Conservation (phyloP, 2,113 vertebrate genomes). For the Jaculus jaculus region DNA sequence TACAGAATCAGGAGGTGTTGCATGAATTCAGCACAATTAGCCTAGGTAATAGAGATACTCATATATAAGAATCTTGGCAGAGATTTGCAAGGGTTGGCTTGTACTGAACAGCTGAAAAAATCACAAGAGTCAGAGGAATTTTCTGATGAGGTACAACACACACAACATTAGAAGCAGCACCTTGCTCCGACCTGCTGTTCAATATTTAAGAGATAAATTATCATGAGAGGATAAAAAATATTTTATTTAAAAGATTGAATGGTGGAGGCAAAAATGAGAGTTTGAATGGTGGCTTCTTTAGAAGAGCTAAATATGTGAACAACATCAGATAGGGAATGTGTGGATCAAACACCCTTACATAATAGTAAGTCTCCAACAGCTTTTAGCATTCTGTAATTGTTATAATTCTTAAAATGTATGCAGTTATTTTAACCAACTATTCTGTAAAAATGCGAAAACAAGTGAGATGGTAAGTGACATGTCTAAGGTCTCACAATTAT, state of each 20-base stretch:
- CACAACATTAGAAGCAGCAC: background rate
- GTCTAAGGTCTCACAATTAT: background rate
- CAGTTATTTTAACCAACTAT: background rate
- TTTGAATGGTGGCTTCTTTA: background rate
- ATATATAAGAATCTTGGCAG: constrained; percentile 14
- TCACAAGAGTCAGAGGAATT: background rate
- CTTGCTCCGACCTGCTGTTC: background rate
- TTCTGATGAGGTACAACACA: background rate
- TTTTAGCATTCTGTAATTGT: background rate
- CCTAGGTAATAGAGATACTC: constrained; percentile 10
- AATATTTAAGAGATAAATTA: background rate
- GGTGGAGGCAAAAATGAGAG: background rate
- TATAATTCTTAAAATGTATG: background rate
- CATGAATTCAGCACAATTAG: constrained; percentile 5
- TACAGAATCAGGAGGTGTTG: constrained; percentile 40
- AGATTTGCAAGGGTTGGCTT: background rate
- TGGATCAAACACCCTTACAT: background rate
- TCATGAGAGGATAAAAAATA: background rate
- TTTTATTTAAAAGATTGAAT: constrained; percentile 5
- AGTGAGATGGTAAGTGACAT: constrained; percentile 3
- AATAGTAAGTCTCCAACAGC: background rate
- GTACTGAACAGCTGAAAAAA: background rate
- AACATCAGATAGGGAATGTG: background rate
- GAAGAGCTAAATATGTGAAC: background rate
- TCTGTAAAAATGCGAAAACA: background rate